phyloP scores from a whole-genome alignment of 2,888 invertebrate genomes.

The Dasysyrphus albostriatus region DNA sequence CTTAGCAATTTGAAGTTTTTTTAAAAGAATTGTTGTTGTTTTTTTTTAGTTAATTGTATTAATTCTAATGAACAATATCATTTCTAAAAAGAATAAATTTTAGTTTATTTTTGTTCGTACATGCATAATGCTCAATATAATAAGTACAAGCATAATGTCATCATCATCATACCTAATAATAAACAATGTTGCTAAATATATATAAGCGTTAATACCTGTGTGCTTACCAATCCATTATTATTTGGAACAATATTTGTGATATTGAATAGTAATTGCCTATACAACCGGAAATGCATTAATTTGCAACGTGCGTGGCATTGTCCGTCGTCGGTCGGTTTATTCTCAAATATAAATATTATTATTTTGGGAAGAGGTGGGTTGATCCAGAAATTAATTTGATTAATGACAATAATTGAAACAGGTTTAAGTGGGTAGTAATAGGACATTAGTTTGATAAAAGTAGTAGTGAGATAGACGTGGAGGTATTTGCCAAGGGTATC shows the following conservation, averaged over 20 bases:
- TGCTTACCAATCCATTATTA: not conserved
- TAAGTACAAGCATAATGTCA: no score
- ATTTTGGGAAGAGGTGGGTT: not conserved
- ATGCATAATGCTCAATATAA: no score
- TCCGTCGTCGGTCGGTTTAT: not conserved
- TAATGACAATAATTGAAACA: slow-evolving; percentile 23
- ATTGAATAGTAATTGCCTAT: slow-evolving; percentile 1
- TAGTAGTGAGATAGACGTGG: not conserved
- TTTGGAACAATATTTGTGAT: slow-evolving; percentile 11
- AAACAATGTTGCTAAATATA: not conserved
- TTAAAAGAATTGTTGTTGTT: no score
- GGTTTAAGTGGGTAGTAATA: slow-evolving; percentile 9
- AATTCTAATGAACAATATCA: no score
- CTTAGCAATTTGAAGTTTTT: no score
- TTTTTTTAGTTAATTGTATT: no score
- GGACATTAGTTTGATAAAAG: not conserved
- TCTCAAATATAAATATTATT: not conserved
- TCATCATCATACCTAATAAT: not conserved
- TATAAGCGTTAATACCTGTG: not conserved
- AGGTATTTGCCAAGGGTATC: not conserved
- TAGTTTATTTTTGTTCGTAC: no score
- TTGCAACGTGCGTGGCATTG: not conserved
- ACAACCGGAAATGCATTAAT: slow-evolving; percentile 24
- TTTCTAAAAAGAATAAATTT: no score
- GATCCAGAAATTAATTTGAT: slow-evolving; percentile 13